Evolutionary conservation across 2,113 vertebrate genomes (phyloP), one percentile per base, ranked within the genome.

Genomic region (Connochaetes taurinus): DNA sequence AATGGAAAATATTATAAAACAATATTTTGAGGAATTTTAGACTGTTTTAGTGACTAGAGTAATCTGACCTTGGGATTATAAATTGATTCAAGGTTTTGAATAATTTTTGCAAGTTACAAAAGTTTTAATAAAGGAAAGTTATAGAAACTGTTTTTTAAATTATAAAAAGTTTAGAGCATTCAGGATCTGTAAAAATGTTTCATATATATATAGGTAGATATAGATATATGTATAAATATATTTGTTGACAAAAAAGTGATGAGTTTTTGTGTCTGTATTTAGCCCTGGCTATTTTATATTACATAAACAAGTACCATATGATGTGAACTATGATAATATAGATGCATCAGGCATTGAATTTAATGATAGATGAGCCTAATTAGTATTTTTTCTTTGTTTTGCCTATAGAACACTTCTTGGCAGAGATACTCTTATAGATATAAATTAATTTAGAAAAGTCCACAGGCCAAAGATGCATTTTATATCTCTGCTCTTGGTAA

Each of bases 371-470:
- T 91, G 25, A 91, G 50, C 8, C 33, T 80, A 83, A 53, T 53
- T 96, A 86, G 12, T 71, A 58, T 36, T n/a, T 96, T 95, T 88
- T 80, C 12, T 55, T 90, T 90, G 7, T 88, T 86, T 95, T 53
- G 6, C 33, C 62, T 60, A 83, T 57, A 89, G 31, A 96, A 67
- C 15, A 50, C 33, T 85, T 88, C 47, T 90, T 95, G 80, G 40
- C 25, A 84, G 29, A 80, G 3, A 14, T 67, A 7, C 78, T 95
- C 47, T 71, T 71, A n/a, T 23, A 91, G n/a, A 91, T 62, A 2
- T n/a, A 90, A 93, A 92, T 85, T 91, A 88, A 86, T 81, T 97
- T 86, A 83, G 90, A 91, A 92, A 97, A 97, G 13, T 31, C 31
- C 36, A 94, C 90, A 95, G 33, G 40, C 23, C 14, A 84, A 86